These are phyloP conservation scores for Spondyliosoma cantharus DNA, from an alignment of 2,797 vertebrate species.

Conservation along the genomic window DNA sequence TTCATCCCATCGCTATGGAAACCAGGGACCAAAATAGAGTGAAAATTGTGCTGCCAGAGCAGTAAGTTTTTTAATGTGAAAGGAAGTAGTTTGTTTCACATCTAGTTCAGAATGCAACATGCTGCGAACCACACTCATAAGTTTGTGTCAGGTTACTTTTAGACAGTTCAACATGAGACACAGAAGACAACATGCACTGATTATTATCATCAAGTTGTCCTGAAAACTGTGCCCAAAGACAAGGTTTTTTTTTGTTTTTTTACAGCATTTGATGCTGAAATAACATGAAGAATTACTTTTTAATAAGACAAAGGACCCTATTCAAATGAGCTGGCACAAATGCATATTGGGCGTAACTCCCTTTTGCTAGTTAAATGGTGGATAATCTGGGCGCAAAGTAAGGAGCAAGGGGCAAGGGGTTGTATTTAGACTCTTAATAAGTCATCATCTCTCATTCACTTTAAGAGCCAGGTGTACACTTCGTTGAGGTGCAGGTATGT, in stretches of 20 bases:
- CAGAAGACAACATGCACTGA: neutral
- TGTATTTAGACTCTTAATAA: too few species aligned
- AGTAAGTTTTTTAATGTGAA: constrained; percentile 34
- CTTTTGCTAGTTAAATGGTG: too few species aligned
- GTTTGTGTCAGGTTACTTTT: constrained; percentile 5
- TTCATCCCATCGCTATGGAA: constrained; percentile 77
- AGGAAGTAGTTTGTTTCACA: constrained; percentile 48
- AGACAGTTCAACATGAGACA: neutral
- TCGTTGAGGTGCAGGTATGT: too few species aligned
- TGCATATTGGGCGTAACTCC: too few species aligned
- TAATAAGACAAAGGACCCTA: too few species aligned
- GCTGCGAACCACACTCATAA: neutral
- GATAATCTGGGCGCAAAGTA: too few species aligned
- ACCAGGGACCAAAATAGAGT: constrained; percentile 73
- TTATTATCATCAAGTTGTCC: neutral
- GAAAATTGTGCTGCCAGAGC: constrained; percentile 54
- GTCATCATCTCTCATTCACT: too few species aligned
- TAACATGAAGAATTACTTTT: neutral
- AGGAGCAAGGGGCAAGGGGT: too few species aligned
- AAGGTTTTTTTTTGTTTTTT: too few species aligned
- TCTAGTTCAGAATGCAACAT: constrained; percentile 25
- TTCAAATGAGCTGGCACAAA: too few species aligned
- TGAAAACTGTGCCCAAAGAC: neutral
- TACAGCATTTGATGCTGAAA: neutral
- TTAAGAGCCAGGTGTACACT: too few species aligned